A percentile compares a stretch with the other conserved stretches of the same genome.
These are phyloP conservation scores for Volucella zonaria DNA, from an alignment of 2,888 invertebrate species.

Conservation along the genomic window DNA sequence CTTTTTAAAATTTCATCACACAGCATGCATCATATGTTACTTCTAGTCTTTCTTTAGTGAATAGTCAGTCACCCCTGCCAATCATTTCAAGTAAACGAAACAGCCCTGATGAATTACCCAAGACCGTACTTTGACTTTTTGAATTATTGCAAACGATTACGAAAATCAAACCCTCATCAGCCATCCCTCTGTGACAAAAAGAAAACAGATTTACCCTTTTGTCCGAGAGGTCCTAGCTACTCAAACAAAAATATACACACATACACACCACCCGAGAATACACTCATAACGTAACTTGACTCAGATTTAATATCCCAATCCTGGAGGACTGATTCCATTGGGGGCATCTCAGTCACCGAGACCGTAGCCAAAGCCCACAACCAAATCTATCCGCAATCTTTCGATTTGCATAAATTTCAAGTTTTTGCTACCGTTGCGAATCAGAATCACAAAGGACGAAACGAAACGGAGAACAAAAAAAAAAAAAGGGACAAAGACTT, in stretches of 20 bases:
- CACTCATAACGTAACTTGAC: constrained; percentile 52
- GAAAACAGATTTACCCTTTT: constrained; percentile 31
- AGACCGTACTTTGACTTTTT: constrained; percentile 54
- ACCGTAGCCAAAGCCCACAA: constrained; percentile 42
- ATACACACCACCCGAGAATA: constrained; percentile 32
- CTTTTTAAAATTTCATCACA: constrained; percentile 18
- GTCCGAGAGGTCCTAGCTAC: neutral
- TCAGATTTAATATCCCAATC: constrained; percentile 69
- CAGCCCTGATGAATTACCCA: constrained; percentile 46
- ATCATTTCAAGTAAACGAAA: neutral
- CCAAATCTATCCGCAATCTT: constrained; percentile 72
- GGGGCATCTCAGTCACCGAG: constrained; percentile 35
- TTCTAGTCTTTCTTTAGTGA: neutral
- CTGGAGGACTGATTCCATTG: constrained; percentile 42
- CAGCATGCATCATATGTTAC: constrained; percentile 35
- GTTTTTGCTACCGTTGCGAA: constrained; percentile 37
- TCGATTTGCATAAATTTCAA: constrained; percentile 73
- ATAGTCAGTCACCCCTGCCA: constrained; percentile 4
- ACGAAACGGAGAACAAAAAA: neutral
- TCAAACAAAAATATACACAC: neutral
- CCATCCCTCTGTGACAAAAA: constrained; percentile 3
- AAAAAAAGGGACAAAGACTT: constrained; percentile 24
- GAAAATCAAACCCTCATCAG: constrained; percentile 69
- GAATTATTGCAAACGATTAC: constrained; percentile 59
- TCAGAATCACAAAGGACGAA: constrained; percentile 33